Conservation (phyloP, 2,888 invertebrate species). For the Drosophila demipolita region DNA sequence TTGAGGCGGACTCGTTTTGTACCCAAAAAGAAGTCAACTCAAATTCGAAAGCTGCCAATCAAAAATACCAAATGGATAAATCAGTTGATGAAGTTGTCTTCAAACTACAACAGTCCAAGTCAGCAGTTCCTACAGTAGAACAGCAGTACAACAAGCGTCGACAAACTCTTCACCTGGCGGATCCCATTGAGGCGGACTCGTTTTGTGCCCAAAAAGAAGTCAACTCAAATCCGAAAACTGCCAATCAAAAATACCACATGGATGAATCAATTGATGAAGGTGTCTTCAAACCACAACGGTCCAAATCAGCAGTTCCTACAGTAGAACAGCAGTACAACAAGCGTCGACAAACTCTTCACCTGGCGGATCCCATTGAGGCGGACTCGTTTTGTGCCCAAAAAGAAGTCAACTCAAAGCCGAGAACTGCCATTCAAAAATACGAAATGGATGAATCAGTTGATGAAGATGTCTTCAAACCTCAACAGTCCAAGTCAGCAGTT, state of each 20-base stretch:
- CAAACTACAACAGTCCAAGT: neutral
- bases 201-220: neutral
- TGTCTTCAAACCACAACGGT: too few relatives aligned
- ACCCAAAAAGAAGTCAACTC: too few relatives aligned
- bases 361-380: neutral
- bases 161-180: neutral
- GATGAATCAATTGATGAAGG: slow-evolving; percentile 2
- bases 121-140: neutral
- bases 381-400: neutral
- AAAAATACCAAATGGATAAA: neutral
- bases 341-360: slow-evolving; percentile 2
- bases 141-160: neutral
- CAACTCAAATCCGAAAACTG: neutral
- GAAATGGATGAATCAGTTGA: slow-evolving; percentile 3
- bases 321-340: neutral
- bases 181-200: neutral
- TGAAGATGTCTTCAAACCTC: neutral
- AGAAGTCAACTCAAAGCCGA: neutral
- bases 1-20: too few relatives aligned
- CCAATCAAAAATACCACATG: neutral
- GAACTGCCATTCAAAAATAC: neutral
- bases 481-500: neutral
- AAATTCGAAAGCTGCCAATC: too few relatives aligned
- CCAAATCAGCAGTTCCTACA: neutral
- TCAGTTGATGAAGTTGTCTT: too few relatives aligned